Evolutionary conservation across 2,113 vertebrate genomes (phyloP).

Genomic region (Bufo gargarizans): DNA sequence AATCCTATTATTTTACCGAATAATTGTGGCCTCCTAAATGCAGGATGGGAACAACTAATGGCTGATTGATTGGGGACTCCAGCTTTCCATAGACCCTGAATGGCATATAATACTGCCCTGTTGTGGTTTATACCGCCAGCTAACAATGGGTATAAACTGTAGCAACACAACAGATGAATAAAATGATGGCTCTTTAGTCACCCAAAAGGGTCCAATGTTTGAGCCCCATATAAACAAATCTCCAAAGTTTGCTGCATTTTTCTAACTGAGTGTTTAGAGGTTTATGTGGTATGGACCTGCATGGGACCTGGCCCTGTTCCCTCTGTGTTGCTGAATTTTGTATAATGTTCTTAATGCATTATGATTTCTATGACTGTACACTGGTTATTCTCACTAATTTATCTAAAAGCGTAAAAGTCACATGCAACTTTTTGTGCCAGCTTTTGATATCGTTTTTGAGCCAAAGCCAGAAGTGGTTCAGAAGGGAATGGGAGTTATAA

Average conservation of each 20-base stretch:
- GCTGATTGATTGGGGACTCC: neutral
- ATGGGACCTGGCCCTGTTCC: neutral
- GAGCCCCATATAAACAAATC: neutral
- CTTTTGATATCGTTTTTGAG: no score
- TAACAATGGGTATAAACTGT: neutral
- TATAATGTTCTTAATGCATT: neutral
- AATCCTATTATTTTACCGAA: neutral
- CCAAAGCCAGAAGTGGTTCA: no score
- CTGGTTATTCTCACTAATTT: neutral
- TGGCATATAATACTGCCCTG: neutral
- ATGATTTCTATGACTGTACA: neutral
- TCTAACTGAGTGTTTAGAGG: no score
- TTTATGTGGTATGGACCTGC: no score
- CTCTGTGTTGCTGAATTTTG: neutral
- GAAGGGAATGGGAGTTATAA: no score
- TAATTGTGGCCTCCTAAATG: neutral
- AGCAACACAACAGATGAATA: neutral
- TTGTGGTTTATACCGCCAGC: neutral
- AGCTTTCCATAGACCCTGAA: neutral
- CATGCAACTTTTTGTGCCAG: no score
- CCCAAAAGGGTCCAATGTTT: neutral
- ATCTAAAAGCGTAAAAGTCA: neutral
- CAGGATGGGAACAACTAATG: neutral
- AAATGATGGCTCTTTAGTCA: neutral
- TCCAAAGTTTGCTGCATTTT: neutral